phyloP scores from a whole-genome alignment of 2,888 invertebrate genomes.

The Xylota segnis region DNA sequence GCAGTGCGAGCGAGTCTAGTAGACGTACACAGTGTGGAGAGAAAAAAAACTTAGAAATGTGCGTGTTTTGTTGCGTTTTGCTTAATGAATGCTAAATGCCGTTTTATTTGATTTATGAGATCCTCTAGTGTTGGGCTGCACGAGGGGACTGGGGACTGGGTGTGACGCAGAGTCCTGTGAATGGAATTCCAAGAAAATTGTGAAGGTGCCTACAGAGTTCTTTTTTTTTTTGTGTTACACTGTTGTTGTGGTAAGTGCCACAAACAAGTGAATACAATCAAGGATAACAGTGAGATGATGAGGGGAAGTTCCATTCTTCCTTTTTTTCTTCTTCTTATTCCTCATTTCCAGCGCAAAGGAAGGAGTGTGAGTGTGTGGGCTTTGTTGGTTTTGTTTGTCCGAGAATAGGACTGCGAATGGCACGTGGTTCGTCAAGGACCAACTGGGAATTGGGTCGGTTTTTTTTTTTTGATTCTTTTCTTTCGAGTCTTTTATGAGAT shows the following conservation, averaged over 20 bases:
- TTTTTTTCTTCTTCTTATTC: no score
- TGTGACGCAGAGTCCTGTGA: slow-evolving; percentile 15
- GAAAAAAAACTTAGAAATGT: slow-evolving; percentile 23
- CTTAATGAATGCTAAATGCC: slow-evolving; percentile 75
- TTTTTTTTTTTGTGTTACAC: neutral
- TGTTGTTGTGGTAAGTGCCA: slow-evolving; percentile 26
- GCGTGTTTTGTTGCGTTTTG: slow-evolving; percentile 69
- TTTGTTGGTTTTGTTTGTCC: slow-evolving; percentile 19
- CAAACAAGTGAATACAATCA: slow-evolving; percentile 59
- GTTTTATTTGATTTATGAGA: slow-evolving; percentile 73
- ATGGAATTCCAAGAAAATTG: slow-evolving; percentile 37
- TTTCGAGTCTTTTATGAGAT: neutral
- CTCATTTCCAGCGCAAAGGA: neutral
- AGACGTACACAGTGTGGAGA: slow-evolving; percentile 5
- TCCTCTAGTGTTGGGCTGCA: slow-evolving; percentile 19
- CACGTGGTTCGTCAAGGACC: slow-evolving; percentile 32
- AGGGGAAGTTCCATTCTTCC: slow-evolving; percentile 7
- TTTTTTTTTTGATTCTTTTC: neutral
- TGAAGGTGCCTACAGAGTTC: slow-evolving; percentile 14
- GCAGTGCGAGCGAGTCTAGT: neutral
- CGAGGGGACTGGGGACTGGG: neutral
- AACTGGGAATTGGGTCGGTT: slow-evolving; percentile 13
- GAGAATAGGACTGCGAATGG: slow-evolving; percentile 12
- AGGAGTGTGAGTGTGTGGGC: neutral
- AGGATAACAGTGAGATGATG: slow-evolving; percentile 29